Conservation (phyloP, 2,113 vertebrate species). For the Sphyrna mokarran region DNA sequence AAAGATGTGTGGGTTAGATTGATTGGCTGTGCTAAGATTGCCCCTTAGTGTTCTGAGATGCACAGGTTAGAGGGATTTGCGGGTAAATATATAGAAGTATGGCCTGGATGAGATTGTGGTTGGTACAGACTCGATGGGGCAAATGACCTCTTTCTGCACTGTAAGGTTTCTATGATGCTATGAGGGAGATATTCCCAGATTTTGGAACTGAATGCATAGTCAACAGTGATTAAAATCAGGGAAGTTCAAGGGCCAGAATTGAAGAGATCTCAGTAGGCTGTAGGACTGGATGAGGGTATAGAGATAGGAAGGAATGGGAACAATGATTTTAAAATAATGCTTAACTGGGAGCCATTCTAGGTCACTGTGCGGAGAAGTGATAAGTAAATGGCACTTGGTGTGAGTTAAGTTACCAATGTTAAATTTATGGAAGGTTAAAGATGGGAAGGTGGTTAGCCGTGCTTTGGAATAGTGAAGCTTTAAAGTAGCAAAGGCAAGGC, state of each 20-base stretch:
- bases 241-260: not conserved
- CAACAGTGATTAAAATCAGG: not conserved
- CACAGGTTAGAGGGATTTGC: no score
- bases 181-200: not conserved
- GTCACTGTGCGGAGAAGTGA: not conserved
- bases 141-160: no score
- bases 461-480: not conserved
- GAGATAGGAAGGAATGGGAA: not conserved
- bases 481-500: not conserved
- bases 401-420: not conserved
- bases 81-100: no score
- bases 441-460: not conserved
- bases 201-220: not conserved
- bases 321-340: not conserved
- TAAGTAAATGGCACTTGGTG: not conserved
- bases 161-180: no score
- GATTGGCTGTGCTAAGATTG: no score
- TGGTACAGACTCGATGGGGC: no score
- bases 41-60: no score
- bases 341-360: not conserved
- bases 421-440: no score
- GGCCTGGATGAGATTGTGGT: no score
- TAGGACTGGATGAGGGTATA: not conserved
- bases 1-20: no score
- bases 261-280: not conserved